Percentiles rank a stretch among this genome's conserved stretches.
These are phyloP conservation scores for Metellina segmentata DNA, from an alignment of 2,888 invertebrate genomes.

Conservation along the genomic window DNA sequence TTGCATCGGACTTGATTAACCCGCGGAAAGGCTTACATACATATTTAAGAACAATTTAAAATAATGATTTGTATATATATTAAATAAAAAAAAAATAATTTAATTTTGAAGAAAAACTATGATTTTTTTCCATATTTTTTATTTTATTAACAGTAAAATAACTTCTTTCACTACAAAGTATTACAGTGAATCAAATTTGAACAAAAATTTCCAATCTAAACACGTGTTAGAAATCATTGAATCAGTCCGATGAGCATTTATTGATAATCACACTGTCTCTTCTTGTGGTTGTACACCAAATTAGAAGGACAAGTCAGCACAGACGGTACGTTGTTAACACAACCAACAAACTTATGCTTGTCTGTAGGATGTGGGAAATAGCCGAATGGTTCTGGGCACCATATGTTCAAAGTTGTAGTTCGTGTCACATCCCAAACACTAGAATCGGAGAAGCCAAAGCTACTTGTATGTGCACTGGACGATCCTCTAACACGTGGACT, in stretches of 20 bases:
- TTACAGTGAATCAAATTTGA: too few relatives aligned
- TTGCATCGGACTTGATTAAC: too few relatives aligned
- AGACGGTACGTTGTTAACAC: constrained; percentile 17
- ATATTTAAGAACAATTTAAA: too few relatives aligned
- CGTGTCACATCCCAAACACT: not conserved
- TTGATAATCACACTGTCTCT: constrained; percentile 33
- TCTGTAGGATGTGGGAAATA: constrained; percentile 61
- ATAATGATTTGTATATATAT: too few relatives aligned
- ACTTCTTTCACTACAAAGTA: too few relatives aligned
- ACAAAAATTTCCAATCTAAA: too few relatives aligned
- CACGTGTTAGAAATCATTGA: too few relatives aligned
- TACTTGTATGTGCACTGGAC: not conserved
- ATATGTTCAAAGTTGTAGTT: not conserved
- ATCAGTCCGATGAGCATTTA: not conserved
- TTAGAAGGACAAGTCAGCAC: constrained; percentile 46
- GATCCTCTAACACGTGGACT: not conserved
- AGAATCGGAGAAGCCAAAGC: not conserved
- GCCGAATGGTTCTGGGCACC: constrained; percentile 59
- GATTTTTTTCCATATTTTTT: too few relatives aligned
- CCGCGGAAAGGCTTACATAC: too few relatives aligned
- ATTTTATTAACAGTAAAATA: too few relatives aligned
- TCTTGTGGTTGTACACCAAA: constrained; percentile 40
- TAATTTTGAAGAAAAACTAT: too few relatives aligned
- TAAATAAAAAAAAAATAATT: too few relatives aligned
- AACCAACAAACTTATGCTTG: constrained; percentile 67